These are phyloP conservation scores for Microtus richardsoni DNA, from an alignment of 2,113 vertebrate genomes.

Conservation along the genomic window DNA sequence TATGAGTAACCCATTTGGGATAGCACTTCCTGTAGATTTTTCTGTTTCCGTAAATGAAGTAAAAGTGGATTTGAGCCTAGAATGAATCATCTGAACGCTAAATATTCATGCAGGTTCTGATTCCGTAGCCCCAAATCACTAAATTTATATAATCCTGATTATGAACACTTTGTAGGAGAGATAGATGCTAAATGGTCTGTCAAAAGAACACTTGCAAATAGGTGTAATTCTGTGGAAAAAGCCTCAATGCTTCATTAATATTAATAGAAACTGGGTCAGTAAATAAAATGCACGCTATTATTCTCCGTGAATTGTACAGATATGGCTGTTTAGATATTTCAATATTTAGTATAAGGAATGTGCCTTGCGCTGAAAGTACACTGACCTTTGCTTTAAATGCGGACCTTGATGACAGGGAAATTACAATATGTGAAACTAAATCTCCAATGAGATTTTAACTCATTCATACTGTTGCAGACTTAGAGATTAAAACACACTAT, in stretches of 20 bases:
- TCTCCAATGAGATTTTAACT: neutral
- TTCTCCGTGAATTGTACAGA: neutral
- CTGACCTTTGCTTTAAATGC: neutral
- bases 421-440: neutral
- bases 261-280: neutral
- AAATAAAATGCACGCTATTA: neutral
- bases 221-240: neutral
- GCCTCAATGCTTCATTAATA: neutral
- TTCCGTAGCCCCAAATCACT: neutral
- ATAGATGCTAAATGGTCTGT: neutral
- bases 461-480: neutral
- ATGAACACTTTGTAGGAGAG: neutral
- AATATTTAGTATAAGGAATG: neutral
- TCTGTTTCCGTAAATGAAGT: neutral
- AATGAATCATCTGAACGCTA: neutral
- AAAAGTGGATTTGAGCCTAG: neutral
- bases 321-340: neutral
- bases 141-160: neutral
- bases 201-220: constrained; percentile 28
- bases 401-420: neutral
- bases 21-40: neutral
- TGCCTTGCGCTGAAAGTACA: neutral
- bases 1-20: neutral
- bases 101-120: constrained; percentile 19
- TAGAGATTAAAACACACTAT: neutral